phyloP scores from a whole-genome alignment of 1,140 invertebrate species.

The Berghia stephanieae region DNA sequence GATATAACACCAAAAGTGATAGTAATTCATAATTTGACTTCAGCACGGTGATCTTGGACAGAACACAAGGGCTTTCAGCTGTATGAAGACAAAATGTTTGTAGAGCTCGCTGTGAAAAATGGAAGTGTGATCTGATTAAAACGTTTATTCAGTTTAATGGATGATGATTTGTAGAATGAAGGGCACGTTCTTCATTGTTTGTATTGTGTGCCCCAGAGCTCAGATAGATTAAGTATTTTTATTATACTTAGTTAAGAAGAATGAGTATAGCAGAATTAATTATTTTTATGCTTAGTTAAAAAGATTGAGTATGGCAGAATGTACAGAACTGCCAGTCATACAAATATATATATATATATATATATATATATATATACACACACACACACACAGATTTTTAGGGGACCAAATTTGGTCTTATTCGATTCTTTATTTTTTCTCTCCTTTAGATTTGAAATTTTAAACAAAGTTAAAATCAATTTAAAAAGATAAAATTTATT shows the following conservation, averaged over 20 bases:
- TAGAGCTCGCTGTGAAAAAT: no score
- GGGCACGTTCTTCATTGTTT: background rate
- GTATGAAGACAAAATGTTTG: no score
- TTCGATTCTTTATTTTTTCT: no score
- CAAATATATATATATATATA: background rate
- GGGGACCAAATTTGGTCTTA: background rate
- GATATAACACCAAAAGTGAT: no score
- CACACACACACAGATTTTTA: background rate
- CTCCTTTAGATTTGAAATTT: no score
- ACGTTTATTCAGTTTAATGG: no score
- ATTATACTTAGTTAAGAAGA: background rate
- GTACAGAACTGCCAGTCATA: background rate
- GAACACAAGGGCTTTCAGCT: no score
- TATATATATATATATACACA: no score
- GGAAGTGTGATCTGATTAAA: no score
- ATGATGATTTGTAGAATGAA: background rate
- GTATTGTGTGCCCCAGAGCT: background rate
- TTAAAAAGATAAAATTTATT: background rate
- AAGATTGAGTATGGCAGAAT: background rate
- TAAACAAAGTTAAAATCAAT: background rate
- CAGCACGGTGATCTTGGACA: no score
- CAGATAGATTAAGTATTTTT: background rate
- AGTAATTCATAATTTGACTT: no score
- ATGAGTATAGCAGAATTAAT: background rate
- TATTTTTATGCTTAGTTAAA: background rate